phyloP scores from a whole-genome alignment of 2,797 vertebrate genomes.

The Cheirogaleus major region DNA sequence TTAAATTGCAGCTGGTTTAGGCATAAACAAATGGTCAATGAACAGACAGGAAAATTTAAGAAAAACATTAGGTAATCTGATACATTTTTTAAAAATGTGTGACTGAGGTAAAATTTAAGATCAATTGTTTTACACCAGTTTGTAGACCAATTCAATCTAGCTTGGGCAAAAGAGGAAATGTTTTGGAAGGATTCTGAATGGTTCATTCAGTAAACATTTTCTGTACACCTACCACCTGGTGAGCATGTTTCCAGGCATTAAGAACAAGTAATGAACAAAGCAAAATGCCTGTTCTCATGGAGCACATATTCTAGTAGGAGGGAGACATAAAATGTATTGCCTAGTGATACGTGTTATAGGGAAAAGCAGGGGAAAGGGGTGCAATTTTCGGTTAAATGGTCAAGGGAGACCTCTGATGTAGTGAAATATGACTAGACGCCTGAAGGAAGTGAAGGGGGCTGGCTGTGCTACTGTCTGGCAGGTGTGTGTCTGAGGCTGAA shows the following conservation, averaged over 20 bases:
- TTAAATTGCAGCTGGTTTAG: not conserved
- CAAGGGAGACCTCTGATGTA: not conserved
- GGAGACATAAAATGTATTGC: not conserved
- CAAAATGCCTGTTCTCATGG: not conserved
- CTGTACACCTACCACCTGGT: not conserved
- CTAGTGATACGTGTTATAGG: not conserved
- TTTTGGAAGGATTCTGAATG: not conserved
- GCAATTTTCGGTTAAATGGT: not conserved
- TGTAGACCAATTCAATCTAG: not conserved
- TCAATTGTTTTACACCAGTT: not conserved
- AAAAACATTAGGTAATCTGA: not conserved
- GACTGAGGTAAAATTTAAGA: not conserved
- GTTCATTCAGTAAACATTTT: not conserved
- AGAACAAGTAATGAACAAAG: not conserved
- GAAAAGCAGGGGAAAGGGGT: not conserved
- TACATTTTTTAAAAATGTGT: not conserved
- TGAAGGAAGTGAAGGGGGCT: not conserved
- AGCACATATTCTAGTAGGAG: not conserved
- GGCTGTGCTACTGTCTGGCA: not conserved
- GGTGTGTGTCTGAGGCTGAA: not conserved
- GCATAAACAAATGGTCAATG: constrained; percentile 4
- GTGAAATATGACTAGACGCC: not conserved
- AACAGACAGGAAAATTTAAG: not conserved
- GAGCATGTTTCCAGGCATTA: not conserved
- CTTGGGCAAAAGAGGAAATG: not conserved